Percentiles rank a stretch among this genome's conserved stretches.
Evolutionary conservation across 1,140 invertebrate genomes (phyloP).

Genomic region (Camponotus pennsylvanicus): DNA sequence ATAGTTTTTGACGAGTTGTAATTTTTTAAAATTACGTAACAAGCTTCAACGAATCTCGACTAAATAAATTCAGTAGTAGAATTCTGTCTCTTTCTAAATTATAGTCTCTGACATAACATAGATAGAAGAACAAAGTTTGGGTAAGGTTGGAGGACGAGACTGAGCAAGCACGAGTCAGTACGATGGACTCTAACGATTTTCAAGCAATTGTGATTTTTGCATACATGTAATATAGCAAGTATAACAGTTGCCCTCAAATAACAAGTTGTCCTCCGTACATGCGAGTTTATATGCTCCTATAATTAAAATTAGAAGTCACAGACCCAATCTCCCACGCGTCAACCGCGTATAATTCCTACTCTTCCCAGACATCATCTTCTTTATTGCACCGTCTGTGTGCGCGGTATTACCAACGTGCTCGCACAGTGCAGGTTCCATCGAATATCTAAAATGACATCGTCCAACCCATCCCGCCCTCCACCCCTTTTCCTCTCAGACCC

Average conservation of each 20-base stretch:
- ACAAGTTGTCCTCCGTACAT: background rate
- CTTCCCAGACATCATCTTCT: constrained; percentile 55
- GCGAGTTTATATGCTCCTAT: background rate
- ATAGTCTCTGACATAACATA: constrained; percentile 40
- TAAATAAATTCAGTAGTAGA: background rate
- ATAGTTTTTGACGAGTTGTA: constrained; percentile 26
- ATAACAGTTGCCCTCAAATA: constrained; percentile 11
- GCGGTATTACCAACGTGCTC: constrained; percentile 50
- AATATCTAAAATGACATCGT: constrained; percentile 65
- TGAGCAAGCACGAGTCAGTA: constrained; percentile 2
- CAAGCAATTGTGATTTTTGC: constrained; percentile 14
- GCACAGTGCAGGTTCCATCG: constrained; percentile 60
- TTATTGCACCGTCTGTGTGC: constrained; percentile 54
- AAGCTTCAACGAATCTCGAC: constrained; percentile 5
- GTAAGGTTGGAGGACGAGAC: background rate
- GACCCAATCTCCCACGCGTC: constrained; percentile 48
- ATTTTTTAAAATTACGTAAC: constrained; percentile 26
- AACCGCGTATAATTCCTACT: constrained; percentile 56
- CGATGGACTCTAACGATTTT: background rate
- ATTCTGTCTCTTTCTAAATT: constrained; percentile 29
- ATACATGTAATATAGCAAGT: background rate
- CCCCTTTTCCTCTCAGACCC: background rate
- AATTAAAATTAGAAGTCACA: constrained; percentile 52
- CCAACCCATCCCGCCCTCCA: constrained; percentile 27
- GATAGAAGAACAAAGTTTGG: constrained; percentile 27